phyloP scores from a whole-genome alignment of 2,113 vertebrate genomes.

The Pongo pygmaeus region DNA sequence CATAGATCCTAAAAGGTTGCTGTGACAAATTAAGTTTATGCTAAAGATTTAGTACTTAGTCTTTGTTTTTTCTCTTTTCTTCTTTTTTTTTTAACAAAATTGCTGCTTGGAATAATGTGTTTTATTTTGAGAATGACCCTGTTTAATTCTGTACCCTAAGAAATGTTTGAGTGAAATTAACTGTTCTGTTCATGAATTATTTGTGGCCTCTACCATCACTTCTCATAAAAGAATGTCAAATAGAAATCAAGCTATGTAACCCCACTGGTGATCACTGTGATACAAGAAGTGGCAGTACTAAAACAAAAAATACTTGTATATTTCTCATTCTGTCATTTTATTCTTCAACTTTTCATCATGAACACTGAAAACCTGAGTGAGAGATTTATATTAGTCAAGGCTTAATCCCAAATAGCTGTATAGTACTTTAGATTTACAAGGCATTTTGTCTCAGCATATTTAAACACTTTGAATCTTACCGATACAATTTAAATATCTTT shows the following conservation, averaged over 20 bases:
- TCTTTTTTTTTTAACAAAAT: neutral
- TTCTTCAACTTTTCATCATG: neutral
- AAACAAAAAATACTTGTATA: neutral
- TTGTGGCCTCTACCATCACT: neutral
- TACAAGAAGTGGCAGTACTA: neutral
- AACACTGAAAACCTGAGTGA: neutral
- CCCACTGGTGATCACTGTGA: neutral
- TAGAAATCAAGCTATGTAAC: neutral
- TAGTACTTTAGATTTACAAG: neutral
- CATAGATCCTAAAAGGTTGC: neutral
- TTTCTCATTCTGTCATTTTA: neutral
- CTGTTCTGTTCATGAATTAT: neutral
- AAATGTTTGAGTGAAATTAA: constrained; percentile 22
- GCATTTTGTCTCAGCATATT: neutral
- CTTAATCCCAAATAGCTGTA: neutral
- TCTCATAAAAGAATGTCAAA: neutral
- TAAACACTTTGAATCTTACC: neutral
- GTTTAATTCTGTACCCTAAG: neutral
- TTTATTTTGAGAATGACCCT: constrained; percentile 39
- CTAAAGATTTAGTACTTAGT: neutral
- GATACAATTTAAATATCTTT: neutral
- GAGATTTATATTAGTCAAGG: neutral
- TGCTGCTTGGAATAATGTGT: neutral
- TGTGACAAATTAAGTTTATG: neutral
- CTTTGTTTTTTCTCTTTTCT: neutral